These are phyloP conservation scores for Lithophane semibrunnea DNA, from an alignment of 2,888 invertebrate genomes.

Conservation along the genomic window DNA sequence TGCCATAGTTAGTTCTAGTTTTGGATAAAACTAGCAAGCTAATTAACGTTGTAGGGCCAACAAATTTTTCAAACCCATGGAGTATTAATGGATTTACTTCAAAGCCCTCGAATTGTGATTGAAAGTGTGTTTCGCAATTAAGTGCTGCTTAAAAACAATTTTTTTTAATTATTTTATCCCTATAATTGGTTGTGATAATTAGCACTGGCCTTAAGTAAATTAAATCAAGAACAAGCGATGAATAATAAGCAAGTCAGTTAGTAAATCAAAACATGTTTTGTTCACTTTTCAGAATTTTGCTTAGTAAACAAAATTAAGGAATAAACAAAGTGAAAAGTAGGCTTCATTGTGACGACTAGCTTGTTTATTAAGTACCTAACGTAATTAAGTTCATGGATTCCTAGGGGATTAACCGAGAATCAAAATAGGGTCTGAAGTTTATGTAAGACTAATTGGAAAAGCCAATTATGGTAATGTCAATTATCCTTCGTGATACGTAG, in stretches of 20 bases:
- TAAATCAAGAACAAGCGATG: slow-evolving; percentile 33
- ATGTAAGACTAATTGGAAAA: slow-evolving; percentile 32
- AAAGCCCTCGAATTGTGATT: too few relatives aligned
- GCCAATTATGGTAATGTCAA: slow-evolving; percentile 22
- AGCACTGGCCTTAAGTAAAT: slow-evolving; percentile 12
- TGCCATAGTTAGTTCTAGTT: too few relatives aligned
- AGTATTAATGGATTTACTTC: too few relatives aligned
- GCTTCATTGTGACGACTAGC: slow-evolving; percentile 13
- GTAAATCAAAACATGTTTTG: slow-evolving; percentile 58
- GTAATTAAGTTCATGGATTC: slow-evolving; percentile 18
- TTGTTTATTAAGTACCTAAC: slow-evolving; percentile 20
- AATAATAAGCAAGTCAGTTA: slow-evolving; percentile 46
- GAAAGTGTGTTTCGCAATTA: too few relatives aligned
- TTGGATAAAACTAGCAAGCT: too few relatives aligned
- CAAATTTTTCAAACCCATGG: too few relatives aligned
- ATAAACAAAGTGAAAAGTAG: slow-evolving; percentile 36
- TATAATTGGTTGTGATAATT: neutral
- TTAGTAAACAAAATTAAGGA: slow-evolving; percentile 38
- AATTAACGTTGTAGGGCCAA: too few relatives aligned
- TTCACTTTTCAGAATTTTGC: slow-evolving; percentile 26
- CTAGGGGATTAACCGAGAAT: slow-evolving; percentile 28
- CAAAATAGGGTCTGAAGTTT: slow-evolving; percentile 9
- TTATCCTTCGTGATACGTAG: slow-evolving; percentile 10
- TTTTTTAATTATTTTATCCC: neutral
- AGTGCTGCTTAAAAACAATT: neutral